phyloP scores from a whole-genome alignment of 92 coral and sea anemone species.

The Porites lobata region DNA sequence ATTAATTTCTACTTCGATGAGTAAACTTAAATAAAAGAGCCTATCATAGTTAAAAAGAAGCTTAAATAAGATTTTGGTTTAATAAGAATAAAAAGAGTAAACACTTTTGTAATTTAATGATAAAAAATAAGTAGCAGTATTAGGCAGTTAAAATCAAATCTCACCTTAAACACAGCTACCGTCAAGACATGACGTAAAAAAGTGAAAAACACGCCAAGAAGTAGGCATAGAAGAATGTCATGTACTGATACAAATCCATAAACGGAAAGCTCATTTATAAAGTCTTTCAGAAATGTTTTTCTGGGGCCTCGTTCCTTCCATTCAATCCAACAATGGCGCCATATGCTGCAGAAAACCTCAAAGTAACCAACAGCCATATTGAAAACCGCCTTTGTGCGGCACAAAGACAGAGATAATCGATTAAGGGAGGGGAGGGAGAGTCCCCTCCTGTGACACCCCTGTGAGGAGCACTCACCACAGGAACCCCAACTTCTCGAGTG shows the following conservation, averaged over 20 bases:
- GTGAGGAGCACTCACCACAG: not conserved
- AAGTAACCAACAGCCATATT: conserved; percentile 82
- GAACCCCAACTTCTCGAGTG: not conserved
- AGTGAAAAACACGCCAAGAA: conserved; percentile 86
- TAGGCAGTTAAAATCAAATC: not conserved
- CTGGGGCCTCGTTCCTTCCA: conserved; percentile 82
- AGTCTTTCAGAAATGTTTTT: conserved; percentile 77
- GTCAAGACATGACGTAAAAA: conserved; percentile 75
- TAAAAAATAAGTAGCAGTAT: not conserved
- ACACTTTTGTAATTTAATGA: not conserved
- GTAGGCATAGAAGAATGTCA: conserved; percentile 66
- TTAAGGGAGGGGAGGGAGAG: conserved; percentile 19
- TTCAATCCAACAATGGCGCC: conserved; percentile 70
- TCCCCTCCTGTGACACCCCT: not conserved
- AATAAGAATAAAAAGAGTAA: not conserved
- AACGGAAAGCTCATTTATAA: conserved; percentile 63
- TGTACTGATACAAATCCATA: conserved; percentile 72
- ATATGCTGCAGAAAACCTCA: conserved; percentile 77
- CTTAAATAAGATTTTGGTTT: not conserved
- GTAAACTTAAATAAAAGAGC: no score
- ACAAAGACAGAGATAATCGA: not conserved
- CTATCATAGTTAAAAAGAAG: not conserved
- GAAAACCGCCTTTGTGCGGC: conserved; percentile 1
- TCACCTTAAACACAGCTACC: conserved; percentile 76
- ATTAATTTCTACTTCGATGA: not conserved